Conservation (phyloP, 2,113 vertebrate genomes). For the Leucoraja erinaceus region DNA sequence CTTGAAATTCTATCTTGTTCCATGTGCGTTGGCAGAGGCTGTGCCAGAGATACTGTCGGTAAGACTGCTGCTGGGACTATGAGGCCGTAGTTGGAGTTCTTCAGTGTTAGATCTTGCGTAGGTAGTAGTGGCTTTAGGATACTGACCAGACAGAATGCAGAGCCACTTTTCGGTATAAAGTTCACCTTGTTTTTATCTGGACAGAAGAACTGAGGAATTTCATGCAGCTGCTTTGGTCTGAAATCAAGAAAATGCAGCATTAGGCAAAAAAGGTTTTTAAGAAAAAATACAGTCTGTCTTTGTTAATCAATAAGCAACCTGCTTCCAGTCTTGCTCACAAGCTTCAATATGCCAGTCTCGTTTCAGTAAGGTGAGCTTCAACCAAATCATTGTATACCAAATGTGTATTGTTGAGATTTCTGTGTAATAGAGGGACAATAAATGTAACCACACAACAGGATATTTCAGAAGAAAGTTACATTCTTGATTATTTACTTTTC, state of each 20-base stretch:
- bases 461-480: background rate
- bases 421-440: background rate
- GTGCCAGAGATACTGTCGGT: constrained; percentile 58
- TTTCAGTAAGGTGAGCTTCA: background rate
- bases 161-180: constrained; percentile 98
- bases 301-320: background rate
- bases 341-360: background rate
- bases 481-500: background rate
- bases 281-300: background rate
- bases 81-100: constrained; percentile 72
- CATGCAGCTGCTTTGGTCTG: constrained; percentile 85
- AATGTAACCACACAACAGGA: background rate
- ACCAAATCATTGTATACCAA: background rate
- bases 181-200: constrained; percentile 99
- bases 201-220: constrained; percentile 89
- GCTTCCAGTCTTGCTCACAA: background rate
- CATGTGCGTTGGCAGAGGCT: constrained; percentile 64
- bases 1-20: constrained; percentile 74
- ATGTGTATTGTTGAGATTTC: background rate
- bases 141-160: constrained; percentile 98
- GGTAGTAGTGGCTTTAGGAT: constrained; percentile 94
- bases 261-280: background rate
- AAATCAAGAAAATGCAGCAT: constrained; percentile 41
- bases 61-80: constrained; percentile 75
- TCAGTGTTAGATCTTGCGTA: constrained; percentile 81